Conservation (phyloP, 1,140 invertebrate genomes). For the Aphelenchoides avenae region DNA sequence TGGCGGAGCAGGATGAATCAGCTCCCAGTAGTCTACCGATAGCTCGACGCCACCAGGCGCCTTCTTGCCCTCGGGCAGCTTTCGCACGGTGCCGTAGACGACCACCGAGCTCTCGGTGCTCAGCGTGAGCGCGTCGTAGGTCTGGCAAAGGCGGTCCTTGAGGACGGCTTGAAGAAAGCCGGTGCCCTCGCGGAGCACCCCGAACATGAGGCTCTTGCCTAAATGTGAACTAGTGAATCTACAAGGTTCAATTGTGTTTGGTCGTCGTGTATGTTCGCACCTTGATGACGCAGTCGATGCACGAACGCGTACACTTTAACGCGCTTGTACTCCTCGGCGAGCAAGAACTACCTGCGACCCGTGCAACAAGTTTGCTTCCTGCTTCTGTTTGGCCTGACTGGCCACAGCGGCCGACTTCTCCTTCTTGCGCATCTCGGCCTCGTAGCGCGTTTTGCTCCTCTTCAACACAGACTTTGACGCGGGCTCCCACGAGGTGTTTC, state of each 20-base stretch:
- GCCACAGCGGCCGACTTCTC: too few species aligned
- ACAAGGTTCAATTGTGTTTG: too few species aligned
- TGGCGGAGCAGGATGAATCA: slow-evolving; percentile 83
- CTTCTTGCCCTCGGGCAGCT: slow-evolving; percentile 85
- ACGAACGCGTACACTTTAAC: slow-evolving; percentile 89
- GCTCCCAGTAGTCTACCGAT: slow-evolving; percentile 86
- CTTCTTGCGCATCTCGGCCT: too few species aligned
- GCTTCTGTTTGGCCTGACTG: too few species aligned
- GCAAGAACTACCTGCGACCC: too few species aligned
- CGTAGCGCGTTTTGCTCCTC: too few species aligned
- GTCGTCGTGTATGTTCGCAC: too few species aligned
- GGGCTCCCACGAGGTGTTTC: slow-evolving; percentile 69
- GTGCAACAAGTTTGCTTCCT: too few species aligned
- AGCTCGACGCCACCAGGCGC: slow-evolving; percentile 94
- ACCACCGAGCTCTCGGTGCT: slow-evolving; percentile 83
- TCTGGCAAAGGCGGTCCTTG: slow-evolving; percentile 81
- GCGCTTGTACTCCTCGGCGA: slow-evolving; percentile 64
- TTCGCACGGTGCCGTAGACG: slow-evolving; percentile 72
- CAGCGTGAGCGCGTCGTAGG: slow-evolving; percentile 80
- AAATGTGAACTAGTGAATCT: slow-evolving; percentile 35
- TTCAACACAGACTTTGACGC: slow-evolving; percentile 88
- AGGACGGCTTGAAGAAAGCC: slow-evolving; percentile 91
- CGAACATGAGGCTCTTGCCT: slow-evolving; percentile 85
- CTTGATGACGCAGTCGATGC: slow-evolving; percentile 84
- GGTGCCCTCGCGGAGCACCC: slow-evolving; percentile 88